Percentiles rank a stretch among this genome's conserved stretches.
Conservation (phyloP, 2,113 vertebrate genomes). For the Cacatua alba region DNA sequence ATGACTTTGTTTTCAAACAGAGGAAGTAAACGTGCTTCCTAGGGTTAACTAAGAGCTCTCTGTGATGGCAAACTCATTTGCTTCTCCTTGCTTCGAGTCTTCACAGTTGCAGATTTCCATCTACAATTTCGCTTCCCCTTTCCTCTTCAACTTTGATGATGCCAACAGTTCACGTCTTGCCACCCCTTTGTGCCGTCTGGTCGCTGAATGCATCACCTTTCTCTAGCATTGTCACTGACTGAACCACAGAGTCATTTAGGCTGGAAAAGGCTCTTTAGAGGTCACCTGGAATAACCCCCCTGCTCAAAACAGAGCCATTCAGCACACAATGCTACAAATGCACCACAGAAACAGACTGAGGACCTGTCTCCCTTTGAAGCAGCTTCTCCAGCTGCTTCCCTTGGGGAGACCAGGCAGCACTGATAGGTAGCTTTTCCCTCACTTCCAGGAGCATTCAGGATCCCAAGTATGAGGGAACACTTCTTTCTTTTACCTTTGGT, state of each 20-base stretch:
- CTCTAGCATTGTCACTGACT: background rate
- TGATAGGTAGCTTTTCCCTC: background rate
- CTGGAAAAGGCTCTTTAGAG: background rate
- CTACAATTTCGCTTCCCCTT: background rate
- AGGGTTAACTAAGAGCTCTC: background rate
- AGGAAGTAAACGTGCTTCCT: background rate
- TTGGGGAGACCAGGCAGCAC: background rate
- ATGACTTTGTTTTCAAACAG: background rate
- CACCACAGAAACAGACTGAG: background rate
- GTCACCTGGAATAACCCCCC: background rate
- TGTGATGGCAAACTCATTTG: background rate
- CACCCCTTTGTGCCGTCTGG: background rate
- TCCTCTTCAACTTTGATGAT: background rate
- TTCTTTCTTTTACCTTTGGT: conserved; percentile 81
- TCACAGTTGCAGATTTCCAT: background rate
- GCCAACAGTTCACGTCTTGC: background rate
- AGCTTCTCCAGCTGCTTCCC: background rate
- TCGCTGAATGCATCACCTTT: background rate
- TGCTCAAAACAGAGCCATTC: background rate
- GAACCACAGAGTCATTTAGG: background rate
- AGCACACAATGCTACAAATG: background rate
- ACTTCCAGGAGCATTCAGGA: background rate
- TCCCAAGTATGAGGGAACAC: background rate
- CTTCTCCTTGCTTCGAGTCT: background rate
- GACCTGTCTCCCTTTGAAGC: background rate